Conservation (phyloP, 2,797 vertebrate genomes). For the Nothura maculosa region DNA sequence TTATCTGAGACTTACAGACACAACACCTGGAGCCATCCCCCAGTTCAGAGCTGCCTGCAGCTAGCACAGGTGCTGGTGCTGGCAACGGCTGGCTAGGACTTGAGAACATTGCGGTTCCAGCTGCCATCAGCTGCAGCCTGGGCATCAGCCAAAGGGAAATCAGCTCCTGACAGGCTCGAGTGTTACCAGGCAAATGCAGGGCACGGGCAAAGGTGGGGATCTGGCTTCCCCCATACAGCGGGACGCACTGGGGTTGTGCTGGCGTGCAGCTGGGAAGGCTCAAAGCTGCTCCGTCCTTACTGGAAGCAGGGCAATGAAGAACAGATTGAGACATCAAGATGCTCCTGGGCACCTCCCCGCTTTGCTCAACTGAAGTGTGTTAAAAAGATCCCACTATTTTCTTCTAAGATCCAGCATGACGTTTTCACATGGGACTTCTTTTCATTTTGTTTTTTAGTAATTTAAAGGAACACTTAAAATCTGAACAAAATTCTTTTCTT, state of each 20-base stretch:
- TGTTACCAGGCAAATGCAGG: neutral
- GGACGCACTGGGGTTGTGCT: fast-evolving
- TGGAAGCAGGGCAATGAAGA: neutral
- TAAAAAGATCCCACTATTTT: neutral
- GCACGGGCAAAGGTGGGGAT: neutral
- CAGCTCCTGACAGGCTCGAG: fast-evolving
- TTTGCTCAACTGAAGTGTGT: fast-evolving
- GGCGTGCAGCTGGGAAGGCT: neutral
- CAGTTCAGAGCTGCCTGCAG: neutral
- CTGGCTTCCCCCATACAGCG: neutral
- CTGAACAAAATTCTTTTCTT: neutral
- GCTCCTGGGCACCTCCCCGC: neutral
- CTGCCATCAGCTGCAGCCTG: fast-evolving
- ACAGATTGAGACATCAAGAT: fast-evolving
- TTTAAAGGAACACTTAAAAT: conserved; percentile 34
- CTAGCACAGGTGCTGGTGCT: too few relatives aligned
- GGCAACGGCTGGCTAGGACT: neutral
- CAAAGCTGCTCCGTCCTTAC: neutral
- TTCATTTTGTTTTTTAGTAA: neutral
- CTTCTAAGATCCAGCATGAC: neutral
- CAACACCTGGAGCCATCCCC: neutral
- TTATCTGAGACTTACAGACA: neutral
- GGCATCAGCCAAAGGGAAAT: fast-evolving
- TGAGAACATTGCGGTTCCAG: fast-evolving
- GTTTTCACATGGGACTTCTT: neutral